Conservation (phyloP, 2,888 invertebrate genomes). For the Criorhina ranunculi region DNA sequence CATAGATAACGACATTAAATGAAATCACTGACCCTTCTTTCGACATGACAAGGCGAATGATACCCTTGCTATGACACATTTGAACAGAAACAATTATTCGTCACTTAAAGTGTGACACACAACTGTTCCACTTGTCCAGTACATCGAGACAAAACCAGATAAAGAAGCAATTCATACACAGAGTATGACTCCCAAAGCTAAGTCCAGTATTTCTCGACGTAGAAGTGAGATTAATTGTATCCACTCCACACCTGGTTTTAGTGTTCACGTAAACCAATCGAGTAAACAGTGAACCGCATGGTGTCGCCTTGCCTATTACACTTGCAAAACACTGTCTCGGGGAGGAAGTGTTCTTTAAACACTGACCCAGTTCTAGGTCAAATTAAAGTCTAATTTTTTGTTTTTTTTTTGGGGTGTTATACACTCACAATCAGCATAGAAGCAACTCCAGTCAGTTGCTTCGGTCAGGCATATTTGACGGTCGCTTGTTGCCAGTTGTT, state of each 20-base stretch:
- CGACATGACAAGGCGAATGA: background rate
- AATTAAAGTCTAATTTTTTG: background rate
- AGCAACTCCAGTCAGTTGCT: too few species aligned
- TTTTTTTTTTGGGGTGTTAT: background rate
- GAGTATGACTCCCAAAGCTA: background rate
- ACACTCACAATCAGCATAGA: background rate
- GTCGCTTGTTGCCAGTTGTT: constrained; percentile 18
- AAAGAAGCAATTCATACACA: background rate
- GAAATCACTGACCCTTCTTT: background rate
- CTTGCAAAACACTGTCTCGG: constrained; percentile 17
- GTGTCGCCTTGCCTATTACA: background rate
- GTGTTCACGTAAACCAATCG: background rate
- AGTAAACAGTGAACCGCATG: background rate
- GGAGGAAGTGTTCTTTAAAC: background rate
- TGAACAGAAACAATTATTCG: constrained; percentile 3
- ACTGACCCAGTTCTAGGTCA: background rate
- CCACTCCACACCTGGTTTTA: background rate
- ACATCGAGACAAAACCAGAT: background rate
- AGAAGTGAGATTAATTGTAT: background rate
- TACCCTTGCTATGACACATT: background rate
- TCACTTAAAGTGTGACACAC: background rate
- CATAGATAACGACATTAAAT: too few species aligned
- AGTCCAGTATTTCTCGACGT: background rate
- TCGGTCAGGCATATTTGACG: background rate
- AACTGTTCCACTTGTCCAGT: background rate